phyloP scores from a whole-genome alignment of 2,888 invertebrate species.

The Parnassius glacialis region DNA sequence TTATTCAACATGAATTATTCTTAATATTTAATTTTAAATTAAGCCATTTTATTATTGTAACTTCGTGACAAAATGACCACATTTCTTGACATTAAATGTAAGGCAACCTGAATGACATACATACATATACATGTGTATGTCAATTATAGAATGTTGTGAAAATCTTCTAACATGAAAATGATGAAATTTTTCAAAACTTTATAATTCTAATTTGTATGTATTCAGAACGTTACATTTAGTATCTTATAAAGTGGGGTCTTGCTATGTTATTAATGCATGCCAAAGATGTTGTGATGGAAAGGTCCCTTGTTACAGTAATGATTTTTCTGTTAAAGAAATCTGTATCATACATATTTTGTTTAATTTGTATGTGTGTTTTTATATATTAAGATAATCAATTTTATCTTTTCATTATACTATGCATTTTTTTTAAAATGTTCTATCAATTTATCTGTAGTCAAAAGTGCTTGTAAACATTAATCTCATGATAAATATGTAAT shows the following conservation, averaged over 20 bases:
- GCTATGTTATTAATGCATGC: constrained; percentile 18
- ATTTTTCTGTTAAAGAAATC: not conserved
- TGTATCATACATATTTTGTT: constrained; percentile 10
- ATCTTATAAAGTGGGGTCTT: constrained; percentile 4
- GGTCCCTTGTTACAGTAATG: constrained; percentile 8
- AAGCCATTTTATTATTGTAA: no score
- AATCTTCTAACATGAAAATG: not conserved
- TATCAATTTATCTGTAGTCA: constrained; percentile 22
- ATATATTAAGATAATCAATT: not conserved
- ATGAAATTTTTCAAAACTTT: constrained; percentile 3
- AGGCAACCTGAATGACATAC: not conserved
- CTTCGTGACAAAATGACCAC: not conserved
- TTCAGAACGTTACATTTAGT: no score
- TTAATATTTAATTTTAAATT: no score
- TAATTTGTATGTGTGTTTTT: constrained; percentile 8
- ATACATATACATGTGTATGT: not conserved
- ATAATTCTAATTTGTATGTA: no score
- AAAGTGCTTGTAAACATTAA: not conserved
- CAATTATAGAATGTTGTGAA: not conserved
- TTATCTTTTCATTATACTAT: not conserved
- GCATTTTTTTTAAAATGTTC: not conserved
- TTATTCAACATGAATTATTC: no score
- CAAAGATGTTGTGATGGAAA: constrained; percentile 24
- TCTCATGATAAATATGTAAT: not conserved
- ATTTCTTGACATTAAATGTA: not conserved